Evolutionary conservation across 1,140 invertebrate genomes (phyloP).

Genomic region (Alviniconcha marisindica): DNA sequence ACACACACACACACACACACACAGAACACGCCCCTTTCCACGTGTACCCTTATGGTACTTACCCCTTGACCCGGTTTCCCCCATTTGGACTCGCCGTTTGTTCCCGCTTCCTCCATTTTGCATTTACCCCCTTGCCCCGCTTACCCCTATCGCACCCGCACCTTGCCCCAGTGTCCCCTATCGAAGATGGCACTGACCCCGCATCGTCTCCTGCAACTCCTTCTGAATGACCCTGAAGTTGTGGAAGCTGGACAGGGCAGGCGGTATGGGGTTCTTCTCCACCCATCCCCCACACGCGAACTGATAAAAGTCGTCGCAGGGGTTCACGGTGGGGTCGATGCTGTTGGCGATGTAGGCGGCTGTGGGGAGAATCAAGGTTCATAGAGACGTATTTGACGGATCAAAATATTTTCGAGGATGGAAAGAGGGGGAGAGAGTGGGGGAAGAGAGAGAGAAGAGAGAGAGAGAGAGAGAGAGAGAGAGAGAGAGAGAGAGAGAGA

Average conservation of each 20-base stretch:
- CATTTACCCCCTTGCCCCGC: conserved; percentile 9
- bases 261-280: conserved; percentile 55
- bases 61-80: too few relatives aligned
- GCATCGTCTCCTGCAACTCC: conserved; percentile 56
- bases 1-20: conserved; percentile 10
- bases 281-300: conserved; percentile 86
- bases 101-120: neutral
- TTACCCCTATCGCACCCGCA: neutral
- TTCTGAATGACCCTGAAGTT: conserved; percentile 55
- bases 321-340: conserved; percentile 77
- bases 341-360: conserved; percentile 72
- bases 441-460: too few relatives aligned
- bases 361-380: too few relatives aligned
- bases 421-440: too few relatives aligned
- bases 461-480: too few relatives aligned
- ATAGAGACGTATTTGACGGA: too few relatives aligned
- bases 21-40: too few relatives aligned
- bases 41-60: too few relatives aligned
- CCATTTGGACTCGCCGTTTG: neutral
- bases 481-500: too few relatives aligned
- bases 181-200: conserved; percentile 55
- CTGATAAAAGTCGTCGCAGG: conserved; percentile 88
- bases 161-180: neutral
- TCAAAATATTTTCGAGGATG: too few relatives aligned
- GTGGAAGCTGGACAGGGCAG: conserved; percentile 46